Evolutionary conservation across 92 coral and sea anemone species (phyloP).

Genomic region (Phenganax subtilis): DNA sequence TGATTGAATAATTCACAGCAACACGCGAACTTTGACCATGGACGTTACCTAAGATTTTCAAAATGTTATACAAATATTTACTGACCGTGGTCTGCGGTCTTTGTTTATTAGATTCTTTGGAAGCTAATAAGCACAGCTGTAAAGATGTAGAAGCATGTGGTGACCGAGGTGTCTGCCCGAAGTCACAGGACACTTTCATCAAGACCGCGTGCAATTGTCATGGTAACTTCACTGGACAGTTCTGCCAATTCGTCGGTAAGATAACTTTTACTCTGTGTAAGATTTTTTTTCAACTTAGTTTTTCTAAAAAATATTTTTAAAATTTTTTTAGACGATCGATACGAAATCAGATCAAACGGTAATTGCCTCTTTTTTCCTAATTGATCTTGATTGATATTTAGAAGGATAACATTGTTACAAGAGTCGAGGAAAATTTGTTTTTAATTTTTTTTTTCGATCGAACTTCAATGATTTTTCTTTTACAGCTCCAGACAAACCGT

Average conservation of each 20-base stretch:
- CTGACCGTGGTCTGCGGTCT: background rate
- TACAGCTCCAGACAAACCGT: constrained; percentile 4
- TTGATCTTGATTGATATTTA: background rate
- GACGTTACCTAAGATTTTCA: too few species aligned
- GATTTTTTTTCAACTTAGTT: background rate
- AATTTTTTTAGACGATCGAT: constrained; percentile 9
- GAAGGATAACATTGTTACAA: too few species aligned
- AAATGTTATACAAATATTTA: too few species aligned
- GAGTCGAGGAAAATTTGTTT: too few species aligned
- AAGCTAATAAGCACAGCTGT: background rate
- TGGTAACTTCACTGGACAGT: constrained; percentile 10
- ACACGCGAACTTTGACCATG: too few species aligned
- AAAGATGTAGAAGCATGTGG: background rate
- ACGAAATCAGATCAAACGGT: background rate
- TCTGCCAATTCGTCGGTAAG: constrained; percentile 29
- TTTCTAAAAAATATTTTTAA: background rate
- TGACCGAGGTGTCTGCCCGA: constrained; percentile 16
- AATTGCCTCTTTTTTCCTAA: background rate
- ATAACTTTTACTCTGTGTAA: background rate
- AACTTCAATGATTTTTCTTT: background rate
- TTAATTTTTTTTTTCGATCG: background rate
- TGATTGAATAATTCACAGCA: too few species aligned
- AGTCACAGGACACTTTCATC: background rate
- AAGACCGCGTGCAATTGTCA: constrained; percentile 1
- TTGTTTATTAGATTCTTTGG: background rate